These are phyloP conservation scores for Momotus momota DNA, from an alignment of 2,797 vertebrate genomes.

Conservation along the genomic window DNA sequence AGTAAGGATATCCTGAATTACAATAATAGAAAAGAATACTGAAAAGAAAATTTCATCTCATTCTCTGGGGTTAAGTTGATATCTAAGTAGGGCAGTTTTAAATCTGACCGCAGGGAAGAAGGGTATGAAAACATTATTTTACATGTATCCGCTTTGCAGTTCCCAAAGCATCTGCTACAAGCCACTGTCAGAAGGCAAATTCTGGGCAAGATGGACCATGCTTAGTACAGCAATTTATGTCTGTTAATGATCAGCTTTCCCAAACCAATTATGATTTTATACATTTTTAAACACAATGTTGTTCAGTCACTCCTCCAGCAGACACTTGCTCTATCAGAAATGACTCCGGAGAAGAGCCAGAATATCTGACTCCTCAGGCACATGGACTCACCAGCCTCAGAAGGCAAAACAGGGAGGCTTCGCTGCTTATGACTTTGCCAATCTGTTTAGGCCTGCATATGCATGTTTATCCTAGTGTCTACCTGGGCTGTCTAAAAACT, in stretches of 20 bases:
- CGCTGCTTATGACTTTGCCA: neutral
- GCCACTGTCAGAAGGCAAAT: neutral
- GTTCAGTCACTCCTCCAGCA: neutral
- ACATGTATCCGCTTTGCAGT: neutral
- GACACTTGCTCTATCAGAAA: conserved; percentile 1
- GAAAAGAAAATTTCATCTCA: neutral
- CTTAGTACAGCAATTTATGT: neutral
- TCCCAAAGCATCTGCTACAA: neutral
- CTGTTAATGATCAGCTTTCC: neutral
- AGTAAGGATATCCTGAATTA: neutral
- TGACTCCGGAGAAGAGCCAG: conserved; percentile 18
- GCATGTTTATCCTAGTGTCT: neutral
- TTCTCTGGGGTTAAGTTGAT: neutral
- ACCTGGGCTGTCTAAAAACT: neutral
- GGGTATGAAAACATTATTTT: neutral
- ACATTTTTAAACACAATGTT: conserved; percentile 28
- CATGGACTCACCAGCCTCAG: neutral
- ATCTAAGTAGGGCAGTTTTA: neutral
- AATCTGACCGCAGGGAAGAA: neutral
- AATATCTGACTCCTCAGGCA: conserved; percentile 21
- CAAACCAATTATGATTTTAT: conserved; percentile 26
- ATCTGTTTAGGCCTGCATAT: neutral
- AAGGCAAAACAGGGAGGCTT: neutral
- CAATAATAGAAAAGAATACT: neutral
- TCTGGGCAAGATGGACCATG: neutral